Percentiles rank a stretch among this genome's conserved stretches.
Conservation (phyloP, 2,888 invertebrate species). For the Pinctada fucata region DNA sequence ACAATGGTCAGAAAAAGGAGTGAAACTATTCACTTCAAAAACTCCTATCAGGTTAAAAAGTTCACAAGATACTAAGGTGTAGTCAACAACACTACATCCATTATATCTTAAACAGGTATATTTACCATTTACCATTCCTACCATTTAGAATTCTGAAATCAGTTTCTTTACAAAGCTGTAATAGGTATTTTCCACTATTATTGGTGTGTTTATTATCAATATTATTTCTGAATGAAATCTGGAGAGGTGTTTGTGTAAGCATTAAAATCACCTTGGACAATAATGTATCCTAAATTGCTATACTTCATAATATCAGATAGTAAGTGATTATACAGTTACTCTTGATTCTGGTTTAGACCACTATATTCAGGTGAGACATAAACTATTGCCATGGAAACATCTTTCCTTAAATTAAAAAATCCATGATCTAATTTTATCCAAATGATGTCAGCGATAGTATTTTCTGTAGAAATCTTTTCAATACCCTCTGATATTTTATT, state of each 20-base stretch:
- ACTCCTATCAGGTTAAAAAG: constrained; percentile 1
- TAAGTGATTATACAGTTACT: constrained; percentile 4
- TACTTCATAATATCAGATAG: constrained; percentile 13
- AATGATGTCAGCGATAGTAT: not conserved
- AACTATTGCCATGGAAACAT: constrained; percentile 11
- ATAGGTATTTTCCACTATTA: constrained; percentile 25
- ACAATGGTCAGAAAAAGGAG: constrained; percentile 25
- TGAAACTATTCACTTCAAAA: constrained; percentile 20
- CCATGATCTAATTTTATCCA: constrained; percentile 13
- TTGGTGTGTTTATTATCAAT: constrained; percentile 9
- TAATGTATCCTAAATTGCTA: constrained; percentile 18
- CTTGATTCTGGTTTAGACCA: not conserved
- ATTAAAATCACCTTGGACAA: constrained; percentile 22
- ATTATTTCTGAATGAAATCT: constrained; percentile 23
- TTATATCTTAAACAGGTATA: constrained; percentile 23
- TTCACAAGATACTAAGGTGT: constrained; percentile 18
- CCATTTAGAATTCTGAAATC: constrained; percentile 24
- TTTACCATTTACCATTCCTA: constrained; percentile 21
- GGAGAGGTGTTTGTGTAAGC: constrained; percentile 19
- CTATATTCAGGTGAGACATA: constrained; percentile 16
- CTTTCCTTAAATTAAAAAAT: constrained; percentile 12
- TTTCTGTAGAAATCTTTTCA: not conserved
- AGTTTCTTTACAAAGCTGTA: constrained; percentile 27
- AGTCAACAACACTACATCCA: constrained; percentile 23
- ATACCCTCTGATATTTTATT: not conserved